Percentiles rank a stretch among this genome's conserved stretches.
Conservation (phyloP, 2,113 vertebrate species). For the Percopsis transmontana region DNA sequence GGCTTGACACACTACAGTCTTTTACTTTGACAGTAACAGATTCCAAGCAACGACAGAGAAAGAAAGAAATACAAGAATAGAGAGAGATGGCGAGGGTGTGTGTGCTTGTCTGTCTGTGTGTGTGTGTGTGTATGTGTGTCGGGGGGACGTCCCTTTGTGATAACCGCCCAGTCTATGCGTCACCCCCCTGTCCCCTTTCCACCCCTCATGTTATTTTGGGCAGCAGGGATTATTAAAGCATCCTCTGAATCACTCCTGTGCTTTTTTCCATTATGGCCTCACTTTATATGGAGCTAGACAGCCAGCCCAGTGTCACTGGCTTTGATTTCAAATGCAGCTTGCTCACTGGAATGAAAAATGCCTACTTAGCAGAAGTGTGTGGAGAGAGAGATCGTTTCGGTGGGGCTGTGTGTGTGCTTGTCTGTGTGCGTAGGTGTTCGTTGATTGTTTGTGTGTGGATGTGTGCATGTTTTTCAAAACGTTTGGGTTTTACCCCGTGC, state of each 20-base stretch:
- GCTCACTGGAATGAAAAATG: conserved; percentile 72
- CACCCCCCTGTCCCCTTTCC: conserved; percentile 17
- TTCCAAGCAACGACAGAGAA: conserved; percentile 23
- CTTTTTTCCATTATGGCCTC: conserved; percentile 70
- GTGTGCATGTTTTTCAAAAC: neutral
- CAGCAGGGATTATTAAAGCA: conserved; percentile 65
- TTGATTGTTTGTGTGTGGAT: conserved; percentile 3
- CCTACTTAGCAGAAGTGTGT: conserved; percentile 69
- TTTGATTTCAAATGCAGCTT: conserved; percentile 72
- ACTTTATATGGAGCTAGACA: conserved; percentile 59
- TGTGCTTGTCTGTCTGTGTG: no score
- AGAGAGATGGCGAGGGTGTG: conserved; percentile 1
- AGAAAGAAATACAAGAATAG: neutral
- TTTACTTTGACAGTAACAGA: conserved; percentile 58
- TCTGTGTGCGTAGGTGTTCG: conserved; percentile 3
- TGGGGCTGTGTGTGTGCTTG: neutral
- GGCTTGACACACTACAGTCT: conserved; percentile 54
- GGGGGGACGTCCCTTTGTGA: no score
- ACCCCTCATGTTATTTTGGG: conserved; percentile 64
- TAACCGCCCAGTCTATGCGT: neutral
- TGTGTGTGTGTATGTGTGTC: no score
- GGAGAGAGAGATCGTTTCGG: neutral
- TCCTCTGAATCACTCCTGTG: conserved; percentile 64
- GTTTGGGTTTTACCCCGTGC: neutral
- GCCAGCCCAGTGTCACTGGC: conserved; percentile 50